Evolutionary conservation across 2,888 invertebrate genomes (phyloP).

Genomic region (Embidobia sp.): DNA sequence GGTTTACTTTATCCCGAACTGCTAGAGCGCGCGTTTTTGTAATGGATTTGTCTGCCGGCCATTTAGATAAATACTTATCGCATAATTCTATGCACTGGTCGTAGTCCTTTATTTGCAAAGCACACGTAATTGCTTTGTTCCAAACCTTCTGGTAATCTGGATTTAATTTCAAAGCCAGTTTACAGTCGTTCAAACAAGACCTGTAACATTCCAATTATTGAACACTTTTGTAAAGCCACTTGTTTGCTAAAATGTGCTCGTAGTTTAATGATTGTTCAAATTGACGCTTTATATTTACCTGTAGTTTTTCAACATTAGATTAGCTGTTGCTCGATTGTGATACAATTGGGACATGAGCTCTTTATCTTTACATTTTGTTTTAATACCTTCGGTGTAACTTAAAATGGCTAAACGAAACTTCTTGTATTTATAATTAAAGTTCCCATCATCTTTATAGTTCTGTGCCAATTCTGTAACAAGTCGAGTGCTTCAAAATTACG

Average conservation of each 20-base stretch:
- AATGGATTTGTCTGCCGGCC: conserved; percentile 83
- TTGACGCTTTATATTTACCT: too few relatives aligned
- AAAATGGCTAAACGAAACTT: conserved; percentile 94
- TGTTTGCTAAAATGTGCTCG: not conserved
- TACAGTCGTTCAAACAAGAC: conserved; percentile 90
- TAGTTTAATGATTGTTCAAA: not conserved
- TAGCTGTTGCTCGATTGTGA: conserved; percentile 95
- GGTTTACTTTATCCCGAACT: conserved; percentile 82
- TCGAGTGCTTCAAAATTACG: not conserved
- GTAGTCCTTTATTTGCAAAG: conserved; percentile 85
- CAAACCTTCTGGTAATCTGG: conserved; percentile 90
- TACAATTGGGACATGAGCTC: conserved; percentile 91
- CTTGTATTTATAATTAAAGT: conserved; percentile 96
- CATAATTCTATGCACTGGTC: conserved; percentile 89
- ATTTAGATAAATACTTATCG: conserved; percentile 85
- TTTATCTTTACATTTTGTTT: conserved; percentile 86
- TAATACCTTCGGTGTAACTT: conserved; percentile 95
- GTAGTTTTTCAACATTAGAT: conserved; percentile 92
- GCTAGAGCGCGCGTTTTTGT: conserved; percentile 83
- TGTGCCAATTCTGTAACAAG: conserved; percentile 87
- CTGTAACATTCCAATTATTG: conserved; percentile 74
- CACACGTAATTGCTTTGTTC: conserved; percentile 89
- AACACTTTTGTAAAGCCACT: not conserved
- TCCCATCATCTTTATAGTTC: conserved; percentile 97
- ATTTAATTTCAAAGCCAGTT: conserved; percentile 89